Evolutionary conservation across 2,888 invertebrate species (phyloP).

Genomic region (Hartigia nigra): DNA sequence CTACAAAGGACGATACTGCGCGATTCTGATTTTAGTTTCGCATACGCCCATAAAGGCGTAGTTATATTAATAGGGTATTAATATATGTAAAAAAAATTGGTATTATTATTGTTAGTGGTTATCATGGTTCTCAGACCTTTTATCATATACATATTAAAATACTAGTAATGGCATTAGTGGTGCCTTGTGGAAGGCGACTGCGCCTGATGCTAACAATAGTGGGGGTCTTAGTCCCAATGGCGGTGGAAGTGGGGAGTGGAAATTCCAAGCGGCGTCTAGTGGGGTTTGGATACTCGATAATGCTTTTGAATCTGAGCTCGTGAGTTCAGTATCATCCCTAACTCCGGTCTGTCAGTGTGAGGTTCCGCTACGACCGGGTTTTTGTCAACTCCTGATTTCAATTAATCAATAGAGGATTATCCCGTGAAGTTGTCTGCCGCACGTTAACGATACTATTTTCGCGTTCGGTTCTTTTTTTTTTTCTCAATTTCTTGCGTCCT

Average conservation of each 20-base stretch:
- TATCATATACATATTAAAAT: not conserved
- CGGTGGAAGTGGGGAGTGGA: not conserved
- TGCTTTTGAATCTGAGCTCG: not conserved
- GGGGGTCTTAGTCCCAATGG: not conserved
- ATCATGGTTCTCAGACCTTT: not conserved
- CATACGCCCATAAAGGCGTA: not conserved
- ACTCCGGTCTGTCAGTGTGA: not conserved
- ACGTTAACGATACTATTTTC: not conserved
- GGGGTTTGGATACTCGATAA: not conserved
- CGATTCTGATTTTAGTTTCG: not conserved
- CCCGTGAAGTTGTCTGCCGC: not conserved
- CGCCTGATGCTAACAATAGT: not conserved
- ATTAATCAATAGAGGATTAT: not conserved
- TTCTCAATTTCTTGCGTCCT: not conserved
- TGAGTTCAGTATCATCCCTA: not conserved
- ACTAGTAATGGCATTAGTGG: not conserved
- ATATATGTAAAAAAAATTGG: not conserved
- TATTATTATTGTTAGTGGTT: not conserved
- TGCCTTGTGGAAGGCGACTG: slow-evolving; percentile 1
- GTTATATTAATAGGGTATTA: not conserved
- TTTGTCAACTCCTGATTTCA: not conserved
- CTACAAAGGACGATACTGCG: not conserved
- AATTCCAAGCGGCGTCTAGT: not conserved
- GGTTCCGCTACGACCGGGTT: not conserved
- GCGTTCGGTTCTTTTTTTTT: not conserved